Evolutionary conservation across 1,140 invertebrate genomes (phyloP).

Genomic region (Sycobia sp.): DNA sequence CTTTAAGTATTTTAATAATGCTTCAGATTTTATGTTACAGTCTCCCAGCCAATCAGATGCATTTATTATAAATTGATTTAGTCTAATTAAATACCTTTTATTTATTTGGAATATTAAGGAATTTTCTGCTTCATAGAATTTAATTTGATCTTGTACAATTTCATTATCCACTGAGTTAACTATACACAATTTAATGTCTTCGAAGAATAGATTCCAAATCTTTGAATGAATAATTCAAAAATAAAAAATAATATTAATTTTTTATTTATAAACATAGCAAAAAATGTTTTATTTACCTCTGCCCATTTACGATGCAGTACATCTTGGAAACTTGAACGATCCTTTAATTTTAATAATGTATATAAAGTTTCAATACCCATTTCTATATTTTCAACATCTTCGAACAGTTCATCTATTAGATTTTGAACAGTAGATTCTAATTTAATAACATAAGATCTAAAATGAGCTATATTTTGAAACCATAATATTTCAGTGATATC

Average conservation of each 20-base stretch:
- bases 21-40: constrained; percentile 33
- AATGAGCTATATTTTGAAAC: constrained; percentile 75
- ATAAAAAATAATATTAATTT: neutral
- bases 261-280: neutral
- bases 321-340: constrained; percentile 66
- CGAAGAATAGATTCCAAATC: constrained; percentile 26
- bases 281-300: no score
- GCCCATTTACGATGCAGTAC: constrained; percentile 69
- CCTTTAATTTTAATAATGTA: constrained; percentile 72
- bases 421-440: constrained; percentile 72
- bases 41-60: constrained; percentile 50
- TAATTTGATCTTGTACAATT: neutral
- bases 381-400: constrained; percentile 70
- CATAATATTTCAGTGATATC: constrained; percentile 74
- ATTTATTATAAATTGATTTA: constrained; percentile 45
- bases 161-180: neutral
- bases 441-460: constrained; percentile 66
- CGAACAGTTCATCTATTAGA: constrained; percentile 72
- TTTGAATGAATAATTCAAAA: neutral
- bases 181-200: constrained; percentile 6
- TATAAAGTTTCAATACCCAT: constrained; percentile 74
- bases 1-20: neutral
- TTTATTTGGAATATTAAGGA: constrained; percentile 38
- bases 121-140: constrained; percentile 2
- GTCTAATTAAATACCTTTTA: constrained; percentile 67